phyloP scores from a whole-genome alignment of 2,797 vertebrate species.

The Scarus forsteni region DNA sequence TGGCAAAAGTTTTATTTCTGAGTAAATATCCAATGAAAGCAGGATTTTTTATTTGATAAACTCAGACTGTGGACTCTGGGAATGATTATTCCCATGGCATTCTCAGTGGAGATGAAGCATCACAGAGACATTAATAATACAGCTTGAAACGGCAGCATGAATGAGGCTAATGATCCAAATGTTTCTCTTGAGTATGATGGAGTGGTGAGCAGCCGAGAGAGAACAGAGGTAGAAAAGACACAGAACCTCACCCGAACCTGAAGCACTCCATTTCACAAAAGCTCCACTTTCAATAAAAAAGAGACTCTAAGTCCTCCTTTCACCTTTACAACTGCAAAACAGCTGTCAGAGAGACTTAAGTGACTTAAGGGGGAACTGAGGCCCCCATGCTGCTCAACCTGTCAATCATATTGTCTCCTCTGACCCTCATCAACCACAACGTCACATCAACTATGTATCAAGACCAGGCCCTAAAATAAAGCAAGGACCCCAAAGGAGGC shows the following conservation, averaged over 20 bases:
- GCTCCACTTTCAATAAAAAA: conserved; percentile 55
- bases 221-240: conserved; percentile 36
- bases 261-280: conserved; percentile 59
- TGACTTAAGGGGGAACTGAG: conserved; percentile 58
- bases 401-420: conserved; percentile 64
- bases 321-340: conserved; percentile 67
- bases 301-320: conserved; percentile 31
- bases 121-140: too few species aligned
- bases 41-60: too few species aligned
- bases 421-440: conserved; percentile 72
- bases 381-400: conserved; percentile 47
- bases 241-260: conserved; percentile 9
- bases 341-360: conserved; percentile 52
- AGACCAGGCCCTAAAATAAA: background rate
- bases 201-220: background rate
- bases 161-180: conserved; percentile 6
- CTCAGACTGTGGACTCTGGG: too few species aligned
- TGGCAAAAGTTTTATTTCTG: too few species aligned
- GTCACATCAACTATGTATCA: conserved; percentile 4
- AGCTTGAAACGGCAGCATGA: background rate
- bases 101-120: too few species aligned
- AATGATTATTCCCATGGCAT: too few species aligned
- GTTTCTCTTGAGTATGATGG: conserved; percentile 23
- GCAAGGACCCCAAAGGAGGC: background rate
- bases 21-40: too few species aligned